phyloP scores from a whole-genome alignment of 2,113 vertebrate species.

The human (Homo sapiens) region GRCh38 chr9:3589001-3589500 shows the following conservation, averaged over 20 bases:
- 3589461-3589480: not conserved
- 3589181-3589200: not conserved
- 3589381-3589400: not conserved
- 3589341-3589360: not conserved
- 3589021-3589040: not conserved
- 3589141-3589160: not conserved
- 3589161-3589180: not conserved
- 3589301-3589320: not conserved
- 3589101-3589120: not conserved
- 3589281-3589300: not conserved
- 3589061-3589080: not conserved
- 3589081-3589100: not conserved
- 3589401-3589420: not conserved
- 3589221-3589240: not conserved
- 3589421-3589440: not conserved
- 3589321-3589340: not conserved
- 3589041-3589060: not conserved
- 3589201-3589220: not conserved
- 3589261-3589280: not conserved
- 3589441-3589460: not conserved
- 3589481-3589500: not conserved
- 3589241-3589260: not conserved
- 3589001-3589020: not conserved
- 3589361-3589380: not conserved
- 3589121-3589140: not conserved